phyloP scores from a whole-genome alignment of 35 echinoderm and acorn worm species.

The Lytechinus pictus region DNA sequence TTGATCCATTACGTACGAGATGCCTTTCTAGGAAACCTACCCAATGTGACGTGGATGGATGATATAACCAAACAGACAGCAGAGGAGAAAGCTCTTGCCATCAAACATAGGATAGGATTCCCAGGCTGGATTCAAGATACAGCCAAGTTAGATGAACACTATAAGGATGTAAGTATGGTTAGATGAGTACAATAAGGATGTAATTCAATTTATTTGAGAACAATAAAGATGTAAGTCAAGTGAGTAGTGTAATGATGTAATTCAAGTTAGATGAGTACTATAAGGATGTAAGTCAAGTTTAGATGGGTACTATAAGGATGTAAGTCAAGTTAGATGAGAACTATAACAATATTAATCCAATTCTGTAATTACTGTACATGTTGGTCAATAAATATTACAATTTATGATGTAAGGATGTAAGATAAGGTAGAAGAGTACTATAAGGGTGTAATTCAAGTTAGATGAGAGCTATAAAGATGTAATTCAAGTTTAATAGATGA shows the following conservation, averaged over 20 bases:
- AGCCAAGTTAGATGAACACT: constrained; percentile 66
- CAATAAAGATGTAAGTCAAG: background rate
- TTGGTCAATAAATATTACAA: too few relatives aligned
- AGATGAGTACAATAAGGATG: too few relatives aligned
- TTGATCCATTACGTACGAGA: constrained; percentile 64
- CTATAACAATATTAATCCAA: too few relatives aligned
- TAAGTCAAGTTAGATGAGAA: too few relatives aligned
- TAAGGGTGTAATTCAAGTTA: too few relatives aligned
- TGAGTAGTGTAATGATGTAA: background rate
- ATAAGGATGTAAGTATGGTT: constrained; percentile 54
- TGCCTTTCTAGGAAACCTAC: constrained; percentile 79
- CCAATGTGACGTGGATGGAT: constrained; percentile 91
- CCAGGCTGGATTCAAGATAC: constrained; percentile 83
- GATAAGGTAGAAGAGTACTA: too few relatives aligned
- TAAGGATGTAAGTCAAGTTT: background rate
- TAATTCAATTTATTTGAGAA: too few relatives aligned
- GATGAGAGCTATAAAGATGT: too few relatives aligned
- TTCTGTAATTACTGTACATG: too few relatives aligned
- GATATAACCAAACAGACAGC: constrained; percentile 64
- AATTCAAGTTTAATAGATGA: too few relatives aligned
- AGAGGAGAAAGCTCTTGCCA: constrained; percentile 67
- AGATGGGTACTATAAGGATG: too few relatives aligned
- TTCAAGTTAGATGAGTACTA: background rate
- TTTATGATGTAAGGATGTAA: too few relatives aligned
- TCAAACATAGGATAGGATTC: constrained; percentile 74